These are phyloP conservation scores for Neodontobutis hainanensis DNA, from an alignment of 2,113 vertebrate genomes.

Conservation along the genomic window DNA sequence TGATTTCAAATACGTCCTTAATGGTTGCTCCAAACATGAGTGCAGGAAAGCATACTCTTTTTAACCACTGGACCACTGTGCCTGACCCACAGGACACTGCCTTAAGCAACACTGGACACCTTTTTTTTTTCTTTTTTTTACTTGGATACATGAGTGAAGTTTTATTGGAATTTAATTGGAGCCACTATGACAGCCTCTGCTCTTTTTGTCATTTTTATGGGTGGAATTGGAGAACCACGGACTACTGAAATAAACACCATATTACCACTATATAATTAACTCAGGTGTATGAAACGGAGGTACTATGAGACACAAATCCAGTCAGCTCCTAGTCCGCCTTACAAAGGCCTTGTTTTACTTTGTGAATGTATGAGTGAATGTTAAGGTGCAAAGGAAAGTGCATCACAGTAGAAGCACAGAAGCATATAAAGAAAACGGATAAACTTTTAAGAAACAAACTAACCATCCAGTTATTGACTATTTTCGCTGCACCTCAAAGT, in stretches of 20 bases:
- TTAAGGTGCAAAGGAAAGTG: slow-evolving; percentile 38
- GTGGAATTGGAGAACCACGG: slow-evolving; percentile 12
- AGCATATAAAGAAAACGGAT: slow-evolving; percentile 32
- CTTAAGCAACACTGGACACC: slow-evolving; percentile 55
- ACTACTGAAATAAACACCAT: slow-evolving; percentile 17
- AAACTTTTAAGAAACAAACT: slow-evolving; percentile 22
- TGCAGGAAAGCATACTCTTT: not conserved
- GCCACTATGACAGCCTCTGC: not conserved
- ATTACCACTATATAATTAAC: slow-evolving; percentile 65
- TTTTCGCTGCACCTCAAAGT: slow-evolving; percentile 29
- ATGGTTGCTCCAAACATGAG: not conserved
- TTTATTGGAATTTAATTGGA: too few relatives aligned
- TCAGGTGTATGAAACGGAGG: slow-evolving; percentile 75
- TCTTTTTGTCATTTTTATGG: not conserved
- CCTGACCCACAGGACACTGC: slow-evolving; percentile 15
- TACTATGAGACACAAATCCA: slow-evolving; percentile 53
- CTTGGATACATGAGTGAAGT: slow-evolving; percentile 9
- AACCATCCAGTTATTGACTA: slow-evolving; percentile 27
- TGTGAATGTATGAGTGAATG: slow-evolving; percentile 77
- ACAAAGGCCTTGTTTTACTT: slow-evolving; percentile 60
- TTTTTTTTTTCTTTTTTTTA: slow-evolving; percentile 1
- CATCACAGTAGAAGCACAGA: slow-evolving; percentile 34
- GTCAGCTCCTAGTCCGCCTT: slow-evolving; percentile 50
- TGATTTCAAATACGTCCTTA: not conserved
- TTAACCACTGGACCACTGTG: slow-evolving; percentile 47